Evolutionary conservation across 2,888 invertebrate genomes (phyloP).

Genomic region (Pilophorus perplexus): DNA sequence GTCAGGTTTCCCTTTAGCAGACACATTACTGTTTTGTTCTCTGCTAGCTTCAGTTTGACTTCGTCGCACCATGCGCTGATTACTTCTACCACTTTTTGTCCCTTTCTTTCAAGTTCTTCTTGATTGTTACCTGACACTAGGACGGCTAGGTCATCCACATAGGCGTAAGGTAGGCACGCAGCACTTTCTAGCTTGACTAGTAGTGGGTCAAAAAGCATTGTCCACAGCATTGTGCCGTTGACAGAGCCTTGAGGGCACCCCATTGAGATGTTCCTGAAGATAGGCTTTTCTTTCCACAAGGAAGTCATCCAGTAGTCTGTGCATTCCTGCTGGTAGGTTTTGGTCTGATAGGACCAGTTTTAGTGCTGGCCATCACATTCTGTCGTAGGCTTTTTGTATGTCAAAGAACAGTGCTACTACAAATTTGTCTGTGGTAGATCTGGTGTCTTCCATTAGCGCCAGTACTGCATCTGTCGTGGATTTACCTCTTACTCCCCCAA

Average conservation of each 20-base stretch:
- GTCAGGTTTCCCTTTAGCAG: constrained; percentile 1
- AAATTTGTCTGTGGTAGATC: neutral
- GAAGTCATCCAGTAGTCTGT: neutral
- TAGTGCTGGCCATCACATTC: neutral
- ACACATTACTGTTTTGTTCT: neutral
- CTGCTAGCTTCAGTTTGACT: constrained; percentile 4
- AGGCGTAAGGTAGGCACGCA: neutral
- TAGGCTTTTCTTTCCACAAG: neutral
- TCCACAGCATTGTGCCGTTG: constrained; percentile 19
- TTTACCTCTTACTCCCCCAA: neutral
- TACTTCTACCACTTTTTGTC: neutral
- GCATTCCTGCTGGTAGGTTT: neutral
- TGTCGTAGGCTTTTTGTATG: constrained; percentile 7
- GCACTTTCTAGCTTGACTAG: neutral
- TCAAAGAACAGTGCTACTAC: constrained; percentile 7
- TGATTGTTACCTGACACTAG: neutral
- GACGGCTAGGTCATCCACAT: constrained; percentile 28
- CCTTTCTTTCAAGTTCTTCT: neutral
- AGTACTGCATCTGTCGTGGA: constrained; percentile 6
- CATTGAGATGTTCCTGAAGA: neutral
- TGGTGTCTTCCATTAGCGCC: neutral
- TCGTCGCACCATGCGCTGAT: constrained; percentile 2
- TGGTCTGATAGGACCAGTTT: neutral
- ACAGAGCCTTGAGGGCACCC: constrained; percentile 29
- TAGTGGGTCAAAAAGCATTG: neutral